Conservation (phyloP, 2,113 vertebrate species). For the Urocolius indicus region DNA sequence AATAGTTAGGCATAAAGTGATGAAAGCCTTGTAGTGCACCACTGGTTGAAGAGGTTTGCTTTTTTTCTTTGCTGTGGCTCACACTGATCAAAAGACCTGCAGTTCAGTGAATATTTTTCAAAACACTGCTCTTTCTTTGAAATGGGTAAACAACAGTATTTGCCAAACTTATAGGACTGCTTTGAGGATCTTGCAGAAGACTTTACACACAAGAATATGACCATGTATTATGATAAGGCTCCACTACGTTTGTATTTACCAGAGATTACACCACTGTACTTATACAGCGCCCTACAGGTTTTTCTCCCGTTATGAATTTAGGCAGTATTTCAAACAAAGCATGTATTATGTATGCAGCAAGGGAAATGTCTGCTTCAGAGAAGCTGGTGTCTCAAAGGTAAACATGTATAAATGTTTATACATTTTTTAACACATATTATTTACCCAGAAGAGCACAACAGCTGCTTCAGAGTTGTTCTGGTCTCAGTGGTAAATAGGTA, state of each 20-base stretch:
- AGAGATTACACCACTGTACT: background rate
- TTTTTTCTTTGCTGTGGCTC: background rate
- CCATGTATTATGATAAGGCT: background rate
- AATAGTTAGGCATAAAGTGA: background rate
- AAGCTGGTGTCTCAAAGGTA: conserved; percentile 48
- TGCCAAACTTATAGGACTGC: background rate
- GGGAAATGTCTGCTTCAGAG: conserved; percentile 55
- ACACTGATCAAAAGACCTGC: background rate
- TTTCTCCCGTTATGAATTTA: conserved; percentile 34
- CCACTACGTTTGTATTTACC: background rate
- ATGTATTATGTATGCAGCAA: conserved; percentile 61
- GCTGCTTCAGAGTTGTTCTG: conserved; percentile 66
- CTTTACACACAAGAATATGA: background rate
- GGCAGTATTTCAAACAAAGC: conserved; percentile 54
- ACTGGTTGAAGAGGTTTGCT: background rate
- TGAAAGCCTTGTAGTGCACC: background rate
- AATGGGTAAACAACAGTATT: background rate
- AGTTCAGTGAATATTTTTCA: background rate
- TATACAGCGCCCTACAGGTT: background rate
- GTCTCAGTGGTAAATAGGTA: conserved; percentile 66
- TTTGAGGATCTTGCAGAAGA: background rate
- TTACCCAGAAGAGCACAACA: conserved; percentile 71
- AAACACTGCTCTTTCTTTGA: background rate
- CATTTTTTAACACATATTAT: conserved; percentile 73
- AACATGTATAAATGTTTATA: conserved; percentile 74